Evolutionary conservation across 2,113 vertebrate genomes (phyloP).

Genomic region (Psettodes erumei): DNA sequence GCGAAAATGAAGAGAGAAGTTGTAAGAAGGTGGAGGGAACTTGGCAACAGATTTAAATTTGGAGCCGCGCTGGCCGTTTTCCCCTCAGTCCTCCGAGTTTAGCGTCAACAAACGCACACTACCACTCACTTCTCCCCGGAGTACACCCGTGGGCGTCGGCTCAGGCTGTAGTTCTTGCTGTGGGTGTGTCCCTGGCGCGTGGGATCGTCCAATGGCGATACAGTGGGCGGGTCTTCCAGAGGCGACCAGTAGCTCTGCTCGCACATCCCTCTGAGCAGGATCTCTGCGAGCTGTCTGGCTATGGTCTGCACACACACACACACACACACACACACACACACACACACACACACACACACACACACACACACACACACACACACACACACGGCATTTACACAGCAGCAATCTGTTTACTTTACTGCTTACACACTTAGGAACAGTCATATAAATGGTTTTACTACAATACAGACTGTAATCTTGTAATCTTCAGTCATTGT

Average conservation of each 20-base stretch:
- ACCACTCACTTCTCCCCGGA: constrained; percentile 93
- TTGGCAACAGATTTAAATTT: constrained; percentile 22
- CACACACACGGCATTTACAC: background rate
- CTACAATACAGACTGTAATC: background rate
- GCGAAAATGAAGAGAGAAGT: background rate
- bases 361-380: constrained; percentile 13
- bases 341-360: constrained; percentile 1
- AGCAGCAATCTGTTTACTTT: constrained; percentile 28
- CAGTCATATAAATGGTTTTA: background rate
- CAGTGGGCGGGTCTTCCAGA: constrained; percentile 92
- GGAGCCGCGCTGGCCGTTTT: constrained; percentile 24
- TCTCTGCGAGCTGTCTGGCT: constrained; percentile 97
- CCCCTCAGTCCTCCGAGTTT: constrained; percentile 36
- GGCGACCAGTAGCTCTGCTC: constrained; percentile 99
- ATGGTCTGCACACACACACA: constrained; percentile 87
- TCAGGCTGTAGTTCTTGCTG: constrained; percentile 89
- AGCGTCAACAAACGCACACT: constrained; percentile 12
- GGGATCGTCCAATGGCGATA: constrained; percentile 93
- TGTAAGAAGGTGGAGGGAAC: background rate
- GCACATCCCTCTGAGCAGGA: constrained; percentile 97
- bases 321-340: constrained; percentile 29
- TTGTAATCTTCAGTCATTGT: background rate
- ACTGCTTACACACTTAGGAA: constrained; percentile 1
- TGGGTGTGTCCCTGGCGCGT: constrained; percentile 87
- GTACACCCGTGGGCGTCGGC: constrained; percentile 92